phyloP scores from a whole-genome alignment of 2,888 invertebrate species.

The Dryadula phaetusa region DNA sequence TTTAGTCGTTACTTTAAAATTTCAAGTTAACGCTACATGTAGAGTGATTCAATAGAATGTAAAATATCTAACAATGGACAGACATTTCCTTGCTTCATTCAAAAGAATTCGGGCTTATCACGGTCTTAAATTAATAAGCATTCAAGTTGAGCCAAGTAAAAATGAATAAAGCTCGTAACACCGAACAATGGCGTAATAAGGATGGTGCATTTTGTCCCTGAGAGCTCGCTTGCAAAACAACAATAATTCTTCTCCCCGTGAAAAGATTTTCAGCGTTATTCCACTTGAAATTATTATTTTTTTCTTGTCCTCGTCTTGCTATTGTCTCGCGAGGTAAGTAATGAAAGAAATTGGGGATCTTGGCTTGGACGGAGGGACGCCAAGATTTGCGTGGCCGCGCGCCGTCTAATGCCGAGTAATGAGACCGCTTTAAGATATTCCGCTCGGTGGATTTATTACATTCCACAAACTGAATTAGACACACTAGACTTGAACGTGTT shows the following conservation, averaged over 20 bases:
- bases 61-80: conserved; percentile 79
- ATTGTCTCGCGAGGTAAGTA: conserved; percentile 85
- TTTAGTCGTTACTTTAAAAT: conserved; percentile 32
- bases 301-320: conserved; percentile 82
- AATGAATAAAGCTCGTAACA: conserved; percentile 84
- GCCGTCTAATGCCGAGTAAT: conserved; percentile 79
- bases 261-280: conserved; percentile 85
- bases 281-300: conserved; percentile 84
- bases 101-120: conserved; percentile 83
- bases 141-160: conserved; percentile 84
- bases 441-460: conserved; percentile 77
- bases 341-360: conserved; percentile 83
- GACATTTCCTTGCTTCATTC: conserved; percentile 80
- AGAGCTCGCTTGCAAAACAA: conserved; percentile 84
- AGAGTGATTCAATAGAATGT: conserved; percentile 68
- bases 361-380: conserved; percentile 70
- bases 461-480: conserved; percentile 73
- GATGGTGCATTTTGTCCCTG: conserved; percentile 84
- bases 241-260: conserved; percentile 82
- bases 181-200: conserved; percentile 83
- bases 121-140: conserved; percentile 84
- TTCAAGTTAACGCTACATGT: conserved; percentile 36
- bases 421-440: conserved; percentile 79
- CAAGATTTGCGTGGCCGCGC: conserved; percentile 81
- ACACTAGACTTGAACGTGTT: conserved; percentile 53